Evolutionary conservation across 2,888 invertebrate species (phyloP).

Genomic region (Synanthedon vespiformis): DNA sequence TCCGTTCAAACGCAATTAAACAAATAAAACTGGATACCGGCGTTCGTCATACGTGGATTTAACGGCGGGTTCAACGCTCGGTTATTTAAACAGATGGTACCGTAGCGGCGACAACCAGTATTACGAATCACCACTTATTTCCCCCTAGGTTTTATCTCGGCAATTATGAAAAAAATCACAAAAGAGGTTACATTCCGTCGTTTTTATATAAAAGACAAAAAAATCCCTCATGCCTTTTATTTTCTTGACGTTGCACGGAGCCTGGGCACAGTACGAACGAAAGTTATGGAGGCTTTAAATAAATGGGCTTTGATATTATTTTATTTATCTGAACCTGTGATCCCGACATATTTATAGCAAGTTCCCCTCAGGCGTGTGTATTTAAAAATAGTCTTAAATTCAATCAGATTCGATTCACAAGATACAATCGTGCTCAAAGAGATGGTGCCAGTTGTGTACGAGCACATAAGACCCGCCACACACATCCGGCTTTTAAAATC

Average conservation of each 20-base stretch:
- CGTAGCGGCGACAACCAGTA: constrained; percentile 7
- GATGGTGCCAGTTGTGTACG: too few relatives aligned
- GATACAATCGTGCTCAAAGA: neutral
- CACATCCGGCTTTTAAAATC: too few relatives aligned
- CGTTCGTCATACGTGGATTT: constrained; percentile 41
- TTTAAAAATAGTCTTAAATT: neutral
- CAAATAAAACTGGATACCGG: constrained; percentile 25
- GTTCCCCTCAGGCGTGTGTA: constrained; percentile 14
- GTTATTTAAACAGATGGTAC: constrained; percentile 40
- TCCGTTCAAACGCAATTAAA: constrained; percentile 17
- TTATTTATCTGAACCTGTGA: constrained; percentile 22
- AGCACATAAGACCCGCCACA: neutral
- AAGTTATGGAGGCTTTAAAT: constrained; percentile 10
- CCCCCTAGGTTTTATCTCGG: too few relatives aligned
- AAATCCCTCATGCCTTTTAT: too few relatives aligned
- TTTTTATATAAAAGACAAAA: too few relatives aligned
- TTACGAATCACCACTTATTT: too few relatives aligned
- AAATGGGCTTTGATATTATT: constrained; percentile 12
- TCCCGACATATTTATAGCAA: constrained; percentile 24
- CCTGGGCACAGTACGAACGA: constrained; percentile 6
- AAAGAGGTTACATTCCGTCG: too few relatives aligned
- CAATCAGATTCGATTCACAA: neutral
- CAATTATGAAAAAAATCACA: too few relatives aligned
- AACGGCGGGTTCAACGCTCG: constrained; percentile 48
- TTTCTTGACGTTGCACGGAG: neutral